Evolutionary conservation across 2,888 invertebrate species (phyloP).

Genomic region (Nasonovia ribisnigri): DNA sequence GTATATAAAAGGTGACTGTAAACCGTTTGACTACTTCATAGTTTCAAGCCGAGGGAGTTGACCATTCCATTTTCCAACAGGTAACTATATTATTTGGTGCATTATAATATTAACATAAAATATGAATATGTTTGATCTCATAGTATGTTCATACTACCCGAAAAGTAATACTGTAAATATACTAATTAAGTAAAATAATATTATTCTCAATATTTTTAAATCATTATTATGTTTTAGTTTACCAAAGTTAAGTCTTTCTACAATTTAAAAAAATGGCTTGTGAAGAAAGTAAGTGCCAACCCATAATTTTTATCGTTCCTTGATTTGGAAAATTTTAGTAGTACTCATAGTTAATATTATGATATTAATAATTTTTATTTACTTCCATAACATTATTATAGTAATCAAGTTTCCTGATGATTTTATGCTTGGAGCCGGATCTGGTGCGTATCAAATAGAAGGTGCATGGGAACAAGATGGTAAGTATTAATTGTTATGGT

Average conservation of each 20-base stretch:
- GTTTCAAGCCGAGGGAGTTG: neutral
- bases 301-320: neutral
- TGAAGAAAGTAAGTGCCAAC: neutral
- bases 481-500: neutral
- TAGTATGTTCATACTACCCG: neutral
- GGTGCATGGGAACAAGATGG: conserved; percentile 46
- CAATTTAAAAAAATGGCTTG: neutral
- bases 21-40: neutral
- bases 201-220: neutral
- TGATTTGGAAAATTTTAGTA: neutral
- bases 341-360: neutral
- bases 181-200: neutral
- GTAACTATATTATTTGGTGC: neutral
- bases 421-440: conserved; percentile 23
- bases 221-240: neutral
- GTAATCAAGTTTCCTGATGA: conserved; percentile 1
- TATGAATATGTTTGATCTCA: neutral
- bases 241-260: neutral
- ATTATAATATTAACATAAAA: neutral
- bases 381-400: neutral
- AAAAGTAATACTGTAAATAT: neutral
- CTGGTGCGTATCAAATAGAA: conserved; percentile 42
- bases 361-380: too few species aligned
- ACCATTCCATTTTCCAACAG: neutral
- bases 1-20: neutral